Percentiles rank a stretch among this genome's conserved stretches.
These are phyloP conservation scores for Leptopilina myrica DNA, from an alignment of 2,888 invertebrate genomes.

Conservation along the genomic window DNA sequence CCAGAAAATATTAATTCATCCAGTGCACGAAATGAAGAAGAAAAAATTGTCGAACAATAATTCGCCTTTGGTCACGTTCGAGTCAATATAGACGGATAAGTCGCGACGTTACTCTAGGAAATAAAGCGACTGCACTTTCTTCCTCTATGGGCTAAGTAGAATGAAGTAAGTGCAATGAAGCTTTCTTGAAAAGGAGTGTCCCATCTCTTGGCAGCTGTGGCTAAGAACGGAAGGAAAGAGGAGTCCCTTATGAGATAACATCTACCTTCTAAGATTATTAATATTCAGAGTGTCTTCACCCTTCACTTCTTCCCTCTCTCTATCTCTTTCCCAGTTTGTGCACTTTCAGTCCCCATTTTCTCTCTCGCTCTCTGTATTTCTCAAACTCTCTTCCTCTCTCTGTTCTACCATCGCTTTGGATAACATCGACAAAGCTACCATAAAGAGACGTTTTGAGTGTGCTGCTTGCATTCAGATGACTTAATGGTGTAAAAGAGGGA, in stretches of 20 bases:
- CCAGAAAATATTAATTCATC: too few relatives aligned
- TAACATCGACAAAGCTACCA: conserved; percentile 65
- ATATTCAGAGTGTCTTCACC: conserved; percentile 68
- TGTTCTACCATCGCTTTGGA: conserved; percentile 58
- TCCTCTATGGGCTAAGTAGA: conserved; percentile 10
- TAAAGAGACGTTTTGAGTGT: conserved; percentile 53
- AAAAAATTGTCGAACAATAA: neutral
- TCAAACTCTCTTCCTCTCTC: conserved; percentile 44
- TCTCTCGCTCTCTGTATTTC: conserved; percentile 45
- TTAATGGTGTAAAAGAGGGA: conserved; percentile 51
- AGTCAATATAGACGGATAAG: conserved; percentile 20
- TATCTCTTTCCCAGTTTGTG: conserved; percentile 38
- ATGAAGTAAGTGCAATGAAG: conserved; percentile 36
- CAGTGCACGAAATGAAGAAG: too few relatives aligned
- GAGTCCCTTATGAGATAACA: conserved; percentile 67
- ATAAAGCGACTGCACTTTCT: conserved; percentile 38
- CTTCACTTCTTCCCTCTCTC: conserved; percentile 32
- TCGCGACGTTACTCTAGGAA: conserved; percentile 25
- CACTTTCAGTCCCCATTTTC: conserved; percentile 18
- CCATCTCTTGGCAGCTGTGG: conserved; percentile 47
- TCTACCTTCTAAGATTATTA: conserved; percentile 70
- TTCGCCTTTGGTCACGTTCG: conserved; percentile 10
- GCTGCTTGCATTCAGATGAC: conserved; percentile 51
- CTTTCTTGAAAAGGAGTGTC: conserved; percentile 38
- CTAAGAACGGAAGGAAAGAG: conserved; percentile 61